Base-by-base conservation (phyloP, 2,888 invertebrate genomes). In the Cephalotes varians region DNA sequence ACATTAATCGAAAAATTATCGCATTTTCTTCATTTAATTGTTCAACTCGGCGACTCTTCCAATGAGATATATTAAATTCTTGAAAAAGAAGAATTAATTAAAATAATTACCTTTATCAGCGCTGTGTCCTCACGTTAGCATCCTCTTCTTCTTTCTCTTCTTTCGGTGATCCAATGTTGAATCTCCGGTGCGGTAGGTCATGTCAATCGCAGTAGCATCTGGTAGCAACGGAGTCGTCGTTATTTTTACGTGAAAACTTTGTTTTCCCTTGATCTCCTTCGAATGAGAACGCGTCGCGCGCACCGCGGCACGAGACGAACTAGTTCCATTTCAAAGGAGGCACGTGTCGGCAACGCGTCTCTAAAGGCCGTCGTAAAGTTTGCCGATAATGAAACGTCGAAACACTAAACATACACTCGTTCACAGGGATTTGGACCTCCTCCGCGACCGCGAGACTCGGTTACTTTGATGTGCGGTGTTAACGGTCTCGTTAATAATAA, bases 201-300 rank as follows among this genome's bases (percentile, higher is more conserved):
- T 54, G 86, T 62, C 74, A 60, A 67, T 21, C 28, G 60, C 21
- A 60, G 64, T 25, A 72, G 81, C 87, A 86, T 88, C 82, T 87
- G 87, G 84, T 56, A 67, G 72, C 71, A 67, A 28, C 40, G 44
- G 62, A 69, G 37, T 49, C 47, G 28, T 77, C 81, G 89, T 86
- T 89, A 89, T 90, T 91, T 91, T 90, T 83, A 84, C 82, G 83
- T 74, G 73, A 56, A 87, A 87, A 82, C 85, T 89, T 85, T 82
- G 69, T 74, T 54, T 73, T 31, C 49, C 25, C 80, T 54, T 21
- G 77, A 56, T 76, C 74, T 25, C 44, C 9, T n/a, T 54, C 56
- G 77, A 72, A 54, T 62, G 74, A 51, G 73, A 31, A 15, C 9
- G 47, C 18, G 56, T 76, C 81, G 85, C 73, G 62, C 64, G 69